phyloP scores from a whole-genome alignment of 2,113 vertebrate species.

The Scalopus aquaticus region DNA sequence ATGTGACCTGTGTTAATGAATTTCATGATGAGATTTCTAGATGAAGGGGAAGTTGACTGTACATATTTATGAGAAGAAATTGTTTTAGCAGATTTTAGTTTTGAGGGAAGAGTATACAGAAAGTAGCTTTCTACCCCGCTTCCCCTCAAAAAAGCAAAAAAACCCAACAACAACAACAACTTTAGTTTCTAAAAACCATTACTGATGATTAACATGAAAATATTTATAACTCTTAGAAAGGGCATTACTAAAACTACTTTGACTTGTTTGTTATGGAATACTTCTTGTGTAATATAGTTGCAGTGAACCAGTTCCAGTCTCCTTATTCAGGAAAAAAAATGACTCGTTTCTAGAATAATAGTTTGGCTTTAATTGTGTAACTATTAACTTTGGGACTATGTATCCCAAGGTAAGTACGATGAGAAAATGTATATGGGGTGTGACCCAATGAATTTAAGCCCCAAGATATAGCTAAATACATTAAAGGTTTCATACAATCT shows the following conservation, averaged over 20 bases:
- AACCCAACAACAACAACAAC: not conserved
- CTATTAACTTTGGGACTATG: slow-evolving; percentile 46
- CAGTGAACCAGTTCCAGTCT: not conserved
- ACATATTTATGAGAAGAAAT: slow-evolving; percentile 73
- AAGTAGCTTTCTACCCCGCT: not conserved
- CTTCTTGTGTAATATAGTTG: slow-evolving; percentile 61
- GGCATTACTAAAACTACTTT: slow-evolving; percentile 70
- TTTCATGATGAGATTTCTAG: not conserved
- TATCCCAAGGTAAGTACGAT: not conserved
- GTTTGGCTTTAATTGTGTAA: slow-evolving; percentile 38
- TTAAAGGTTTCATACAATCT: slow-evolving; percentile 68
- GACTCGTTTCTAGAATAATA: slow-evolving; percentile 51
- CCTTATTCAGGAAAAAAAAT: slow-evolving; percentile 8
- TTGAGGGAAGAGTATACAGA: slow-evolving; percentile 60
- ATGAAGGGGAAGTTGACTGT: slow-evolving; percentile 60
- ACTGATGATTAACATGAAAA: slow-evolving; percentile 70
- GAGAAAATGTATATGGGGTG: not conserved
- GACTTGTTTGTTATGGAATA: slow-evolving; percentile 79
- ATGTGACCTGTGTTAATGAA: slow-evolving; percentile 57
- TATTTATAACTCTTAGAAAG: slow-evolving; percentile 78
- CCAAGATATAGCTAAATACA: slow-evolving; percentile 59
- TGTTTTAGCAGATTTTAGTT: slow-evolving; percentile 58
- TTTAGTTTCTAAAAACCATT: slow-evolving; percentile 71
- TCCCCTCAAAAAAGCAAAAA: not conserved
- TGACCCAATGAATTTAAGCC: slow-evolving; percentile 58